These are phyloP conservation scores for Pachypanchax playfairii DNA, from an alignment of 2,113 vertebrate species.

Conservation along the genomic window DNA sequence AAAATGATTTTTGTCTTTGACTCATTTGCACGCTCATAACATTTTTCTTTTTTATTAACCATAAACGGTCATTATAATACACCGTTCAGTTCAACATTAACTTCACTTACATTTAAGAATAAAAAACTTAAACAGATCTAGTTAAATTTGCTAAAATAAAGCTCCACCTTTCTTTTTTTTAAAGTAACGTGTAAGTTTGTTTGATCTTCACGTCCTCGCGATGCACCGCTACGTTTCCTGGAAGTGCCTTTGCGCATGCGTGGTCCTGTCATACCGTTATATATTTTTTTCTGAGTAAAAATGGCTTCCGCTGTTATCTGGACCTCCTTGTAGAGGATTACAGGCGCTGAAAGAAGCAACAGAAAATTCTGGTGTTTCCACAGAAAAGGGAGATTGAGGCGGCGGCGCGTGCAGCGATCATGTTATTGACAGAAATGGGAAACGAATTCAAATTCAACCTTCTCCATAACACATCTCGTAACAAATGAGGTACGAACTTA, in stretches of 20 bases:
- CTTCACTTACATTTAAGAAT: too few species aligned
- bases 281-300: constrained; percentile 71
- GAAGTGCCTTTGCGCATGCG: constrained; percentile 74
- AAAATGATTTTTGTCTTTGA: neutral
- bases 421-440: constrained; percentile 66
- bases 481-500: constrained; percentile 77
- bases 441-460: constrained; percentile 74
- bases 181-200: too few species aligned
- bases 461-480: constrained; percentile 56
- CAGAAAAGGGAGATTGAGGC: neutral
- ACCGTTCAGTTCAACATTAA: too few species aligned
- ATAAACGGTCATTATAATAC: too few species aligned
- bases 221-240: constrained; percentile 49
- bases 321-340: constrained; percentile 63
- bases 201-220: neutral
- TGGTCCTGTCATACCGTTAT: constrained; percentile 46
- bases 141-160: too few species aligned
- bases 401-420: constrained; percentile 30
- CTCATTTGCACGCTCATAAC: neutral
- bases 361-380: constrained; percentile 19
- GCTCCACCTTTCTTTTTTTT: too few species aligned
- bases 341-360: constrained; percentile 23
- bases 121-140: too few species aligned
- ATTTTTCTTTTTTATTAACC: too few species aligned
- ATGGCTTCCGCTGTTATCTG: constrained; percentile 81